Conservation (phyloP, 2,797 vertebrate genomes). For the Delichon dasypus region DNA sequence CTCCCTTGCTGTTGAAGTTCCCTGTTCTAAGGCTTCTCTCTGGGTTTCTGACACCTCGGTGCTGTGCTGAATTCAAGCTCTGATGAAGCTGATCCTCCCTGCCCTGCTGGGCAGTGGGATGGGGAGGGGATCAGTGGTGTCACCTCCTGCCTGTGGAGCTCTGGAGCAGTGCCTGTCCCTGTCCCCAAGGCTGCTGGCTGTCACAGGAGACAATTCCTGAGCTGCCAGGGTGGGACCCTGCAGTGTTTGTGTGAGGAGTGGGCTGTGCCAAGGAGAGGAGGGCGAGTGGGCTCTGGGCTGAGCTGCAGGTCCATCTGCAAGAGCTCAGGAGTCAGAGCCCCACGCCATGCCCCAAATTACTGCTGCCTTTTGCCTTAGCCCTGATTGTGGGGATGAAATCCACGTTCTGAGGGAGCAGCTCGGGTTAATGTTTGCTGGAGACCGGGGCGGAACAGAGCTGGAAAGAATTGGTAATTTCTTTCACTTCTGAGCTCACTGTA, state of each 20-base stretch:
- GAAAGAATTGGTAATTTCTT: neutral
- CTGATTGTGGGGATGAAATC: neutral
- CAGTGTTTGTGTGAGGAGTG: rapidly evolving
- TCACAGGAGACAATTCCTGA: neutral
- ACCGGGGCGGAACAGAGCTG: neutral
- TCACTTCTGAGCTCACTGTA: neutral
- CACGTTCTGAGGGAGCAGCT: neutral
- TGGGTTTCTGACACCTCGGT: neutral
- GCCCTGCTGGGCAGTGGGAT: neutral
- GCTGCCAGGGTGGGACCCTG: neutral
- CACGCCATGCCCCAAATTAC: neutral
- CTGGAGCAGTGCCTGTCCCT: neutral
- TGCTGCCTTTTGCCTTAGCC: neutral
- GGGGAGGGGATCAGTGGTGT: neutral
- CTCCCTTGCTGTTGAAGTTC: neutral
- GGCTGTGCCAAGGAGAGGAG: neutral
- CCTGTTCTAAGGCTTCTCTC: neutral
- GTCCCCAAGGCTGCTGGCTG: neutral
- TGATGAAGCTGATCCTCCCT: neutral
- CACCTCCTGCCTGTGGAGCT: neutral
- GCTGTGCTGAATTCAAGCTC: neutral
- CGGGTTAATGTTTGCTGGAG: neutral
- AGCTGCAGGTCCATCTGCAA: rapidly evolving
- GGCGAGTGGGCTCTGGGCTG: neutral
- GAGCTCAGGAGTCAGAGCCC: neutral